Evolutionary conservation across 2,113 vertebrate genomes (phyloP).

Genomic region (Lates calcarifer): DNA sequence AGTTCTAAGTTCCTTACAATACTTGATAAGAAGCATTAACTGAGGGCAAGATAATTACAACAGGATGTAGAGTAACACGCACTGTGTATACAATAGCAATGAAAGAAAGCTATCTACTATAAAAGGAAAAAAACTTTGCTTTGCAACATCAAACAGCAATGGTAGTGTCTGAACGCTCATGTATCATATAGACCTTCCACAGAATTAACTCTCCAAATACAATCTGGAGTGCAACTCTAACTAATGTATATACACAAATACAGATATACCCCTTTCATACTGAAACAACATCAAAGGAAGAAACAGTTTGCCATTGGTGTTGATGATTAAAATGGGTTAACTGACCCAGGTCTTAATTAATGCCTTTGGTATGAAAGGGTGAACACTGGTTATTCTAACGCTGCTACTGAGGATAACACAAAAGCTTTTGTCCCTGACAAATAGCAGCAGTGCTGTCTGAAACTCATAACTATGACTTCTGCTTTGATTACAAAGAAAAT

Average conservation of each 20-base stretch:
- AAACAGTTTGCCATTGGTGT: not conserved
- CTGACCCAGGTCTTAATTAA: conserved; percentile 1
- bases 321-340: too few species aligned
- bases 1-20: conserved; percentile 56
- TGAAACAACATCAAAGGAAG: not conserved
- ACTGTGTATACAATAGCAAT: conserved; percentile 48
- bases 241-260: conserved; percentile 24
- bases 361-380: conserved; percentile 38
- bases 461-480: not conserved
- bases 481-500: not conserved
- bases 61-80: conserved; percentile 45
- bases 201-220: conserved; percentile 25
- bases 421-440: not conserved
- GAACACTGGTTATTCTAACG: conserved; percentile 28
- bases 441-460: not conserved
- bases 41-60: conserved; percentile 54
- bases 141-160: conserved; percentile 55
- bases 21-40: conserved; percentile 57
- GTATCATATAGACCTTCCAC: conserved; percentile 1
- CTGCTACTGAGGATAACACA: conserved; percentile 15
- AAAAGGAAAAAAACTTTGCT: conserved; percentile 15
- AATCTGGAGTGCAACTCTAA: not conserved
- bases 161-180: conserved; percentile 25
- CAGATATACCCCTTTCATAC: conserved; percentile 3
- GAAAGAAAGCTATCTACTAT: conserved; percentile 22